These are phyloP conservation scores for Cinclus mexicanus DNA, from an alignment of 2,113 vertebrate genomes.

Conservation along the genomic window DNA sequence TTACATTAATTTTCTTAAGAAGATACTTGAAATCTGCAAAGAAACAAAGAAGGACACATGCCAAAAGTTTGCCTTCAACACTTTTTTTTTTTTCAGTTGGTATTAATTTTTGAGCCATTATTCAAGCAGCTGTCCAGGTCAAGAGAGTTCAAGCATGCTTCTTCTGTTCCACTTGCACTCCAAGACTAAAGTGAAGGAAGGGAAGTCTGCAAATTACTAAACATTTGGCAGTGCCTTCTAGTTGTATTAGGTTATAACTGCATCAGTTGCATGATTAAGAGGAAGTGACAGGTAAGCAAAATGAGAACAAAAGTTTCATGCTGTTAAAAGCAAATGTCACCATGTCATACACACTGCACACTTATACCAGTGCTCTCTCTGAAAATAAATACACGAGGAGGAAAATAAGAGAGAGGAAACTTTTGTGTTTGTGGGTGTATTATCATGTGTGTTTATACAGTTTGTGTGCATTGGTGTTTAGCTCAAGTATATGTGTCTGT, in stretches of 20 bases:
- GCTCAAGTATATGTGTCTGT: not conserved
- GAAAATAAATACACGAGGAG: not conserved
- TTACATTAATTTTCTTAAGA: not conserved
- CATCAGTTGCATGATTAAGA: not conserved
- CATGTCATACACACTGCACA: not conserved
- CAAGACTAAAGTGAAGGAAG: not conserved
- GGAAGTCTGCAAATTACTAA: constrained; percentile 24
- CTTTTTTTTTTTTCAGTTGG: not conserved
- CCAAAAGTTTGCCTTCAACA: not conserved
- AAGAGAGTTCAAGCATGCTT: not conserved
- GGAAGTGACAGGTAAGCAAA: constrained; percentile 50
- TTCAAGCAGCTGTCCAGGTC: constrained; percentile 13
- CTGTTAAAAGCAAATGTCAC: constrained; percentile 45
- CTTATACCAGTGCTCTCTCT: fast-evolving
- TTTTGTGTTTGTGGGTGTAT: not conserved
- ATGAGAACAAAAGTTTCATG: constrained; percentile 41
- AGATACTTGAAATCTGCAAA: not conserved
- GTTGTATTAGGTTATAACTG: constrained; percentile 13
- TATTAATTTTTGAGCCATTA: constrained; percentile 18
- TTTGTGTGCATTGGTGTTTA: not conserved
- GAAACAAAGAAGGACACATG: not conserved
- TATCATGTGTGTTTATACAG: not conserved
- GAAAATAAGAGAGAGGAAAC: not conserved
- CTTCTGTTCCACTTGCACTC: not conserved
- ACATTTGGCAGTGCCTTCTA: constrained; percentile 18